Base-by-base conservation (phyloP, 2,888 invertebrate species). In the Metacarcinus magister region DNA sequence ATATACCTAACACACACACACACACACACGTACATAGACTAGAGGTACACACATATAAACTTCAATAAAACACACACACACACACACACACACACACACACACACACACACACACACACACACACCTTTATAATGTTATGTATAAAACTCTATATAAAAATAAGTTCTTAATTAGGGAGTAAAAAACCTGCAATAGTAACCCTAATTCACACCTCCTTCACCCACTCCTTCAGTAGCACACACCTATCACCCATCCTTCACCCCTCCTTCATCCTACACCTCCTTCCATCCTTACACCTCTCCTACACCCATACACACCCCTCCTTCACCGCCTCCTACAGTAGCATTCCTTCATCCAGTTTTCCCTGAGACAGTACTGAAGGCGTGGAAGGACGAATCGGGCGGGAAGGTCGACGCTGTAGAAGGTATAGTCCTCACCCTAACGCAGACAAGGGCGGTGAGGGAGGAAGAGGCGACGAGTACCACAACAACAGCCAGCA, bases 401-500 rank as follows among this genome's bases (percentile, higher is more conserved):
- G 97, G 96, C 23, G 96, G 96, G 44, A 93, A 97, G 44, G 96
- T 95, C 48, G 95, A 96, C 28, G 95, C 67, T 23, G 97, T 75
- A 67, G 97, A 96, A 7, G 96, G 96, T 28, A 96, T 96, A 28
- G 96, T 96, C 19, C 96, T 67, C 39, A 96, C 96, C 4, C 96
- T 95, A 19, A 98, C 97, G 98, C 98, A 98, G 93, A 98, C 97
- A 96, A 98, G 97, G 2, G 98, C 98, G 75, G 98, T 98, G 97
- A 98, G 97, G 92, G 98, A 97, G 96, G 98, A 98, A 96, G 98
- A 98, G 96, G 98, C 97, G 54, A 98, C 97, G 67, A 98, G 98
- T 23, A 98, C 98, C 4, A 98, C 97, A 87, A 98, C 97, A 96
- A 98, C 98, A 89, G 98, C 97, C 2, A 98, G 97, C 48, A 98